Conservation (phyloP, 2,888 invertebrate species). For the Serrognathus titanus region DNA sequence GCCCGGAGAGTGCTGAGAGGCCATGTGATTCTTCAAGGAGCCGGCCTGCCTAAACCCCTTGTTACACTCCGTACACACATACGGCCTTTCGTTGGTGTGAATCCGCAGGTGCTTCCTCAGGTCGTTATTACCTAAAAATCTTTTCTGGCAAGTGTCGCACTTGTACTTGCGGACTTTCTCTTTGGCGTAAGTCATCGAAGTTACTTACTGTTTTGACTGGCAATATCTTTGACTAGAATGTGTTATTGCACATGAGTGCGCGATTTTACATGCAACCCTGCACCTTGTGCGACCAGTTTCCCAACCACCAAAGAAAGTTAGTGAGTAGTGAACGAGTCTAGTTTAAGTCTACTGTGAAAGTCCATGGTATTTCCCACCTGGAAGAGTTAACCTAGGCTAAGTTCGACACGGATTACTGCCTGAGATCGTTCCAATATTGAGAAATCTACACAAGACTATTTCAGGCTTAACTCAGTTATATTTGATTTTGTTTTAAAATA, state of each 20-base stretch:
- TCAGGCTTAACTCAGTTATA: no score
- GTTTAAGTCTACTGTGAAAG: constrained; percentile 19
- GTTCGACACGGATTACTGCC: background rate
- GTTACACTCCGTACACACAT: constrained; percentile 60
- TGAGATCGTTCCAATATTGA: no score
- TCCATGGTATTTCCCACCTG: constrained; percentile 21
- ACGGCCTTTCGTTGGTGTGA: constrained; percentile 64
- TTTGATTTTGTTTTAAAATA: no score
- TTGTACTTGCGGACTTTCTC: constrained; percentile 47
- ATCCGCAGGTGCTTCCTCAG: constrained; percentile 64
- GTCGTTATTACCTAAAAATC: constrained; percentile 62
- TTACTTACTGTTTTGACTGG: constrained; percentile 2
- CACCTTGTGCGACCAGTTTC: constrained; percentile 38
- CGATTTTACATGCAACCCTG: constrained; percentile 38
- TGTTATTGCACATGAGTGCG: constrained; percentile 18
- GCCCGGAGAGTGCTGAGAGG: constrained; percentile 53
- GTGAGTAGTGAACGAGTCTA: constrained; percentile 25
- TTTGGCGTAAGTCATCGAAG: constrained; percentile 52
- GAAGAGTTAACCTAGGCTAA: constrained; percentile 17
- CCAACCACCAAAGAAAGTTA: constrained; percentile 42
- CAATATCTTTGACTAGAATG: constrained; percentile 31
- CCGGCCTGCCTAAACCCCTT: constrained; percentile 63
- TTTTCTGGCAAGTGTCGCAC: constrained; percentile 64
- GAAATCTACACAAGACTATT: no score
- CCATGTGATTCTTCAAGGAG: constrained; percentile 63